These are phyloP conservation scores for Trididemnum clinides DNA, from an alignment of 23 tunicate species.

Conservation along the genomic window DNA sequence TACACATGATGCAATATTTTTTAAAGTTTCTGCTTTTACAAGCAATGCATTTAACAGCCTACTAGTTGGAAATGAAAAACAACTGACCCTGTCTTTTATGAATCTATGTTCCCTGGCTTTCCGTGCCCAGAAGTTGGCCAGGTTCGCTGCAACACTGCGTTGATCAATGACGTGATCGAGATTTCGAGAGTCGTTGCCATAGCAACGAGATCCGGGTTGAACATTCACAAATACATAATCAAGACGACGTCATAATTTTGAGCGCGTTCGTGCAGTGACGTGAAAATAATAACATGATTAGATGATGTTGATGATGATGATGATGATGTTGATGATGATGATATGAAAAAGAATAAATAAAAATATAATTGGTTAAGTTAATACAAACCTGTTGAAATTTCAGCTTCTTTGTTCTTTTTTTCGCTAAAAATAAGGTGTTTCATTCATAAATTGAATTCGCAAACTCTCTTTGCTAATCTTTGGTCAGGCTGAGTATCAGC, in stretches of 20 bases:
- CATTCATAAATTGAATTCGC: too few relatives aligned
- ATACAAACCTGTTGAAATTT: neutral
- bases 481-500: too few relatives aligned
- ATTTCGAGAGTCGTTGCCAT: slow-evolving; percentile 5
- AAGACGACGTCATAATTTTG: neutral
- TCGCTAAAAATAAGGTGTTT: too few relatives aligned
- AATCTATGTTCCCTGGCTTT: slow-evolving; percentile 34
- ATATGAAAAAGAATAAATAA: neutral
- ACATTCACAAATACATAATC: neutral
- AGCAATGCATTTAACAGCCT: too few relatives aligned
- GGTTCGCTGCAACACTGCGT: slow-evolving; percentile 61
- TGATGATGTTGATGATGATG: slow-evolving; percentile 20
- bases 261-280: too few relatives aligned
- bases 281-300: too few relatives aligned
- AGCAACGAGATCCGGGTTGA: slow-evolving; percentile 5
- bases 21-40: too few relatives aligned
- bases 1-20: too few relatives aligned
- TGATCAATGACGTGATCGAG: neutral
- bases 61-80: too few relatives aligned
- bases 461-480: too few relatives aligned
- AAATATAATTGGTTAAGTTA: neutral
- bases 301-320: slow-evolving; percentile 9
- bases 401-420: neutral
- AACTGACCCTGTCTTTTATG: slow-evolving; percentile 11
- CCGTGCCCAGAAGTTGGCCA: slow-evolving; percentile 71